These are phyloP conservation scores for Enhydra lutris DNA, from an alignment of 2,113 vertebrate genomes.

Conservation along the genomic window DNA sequence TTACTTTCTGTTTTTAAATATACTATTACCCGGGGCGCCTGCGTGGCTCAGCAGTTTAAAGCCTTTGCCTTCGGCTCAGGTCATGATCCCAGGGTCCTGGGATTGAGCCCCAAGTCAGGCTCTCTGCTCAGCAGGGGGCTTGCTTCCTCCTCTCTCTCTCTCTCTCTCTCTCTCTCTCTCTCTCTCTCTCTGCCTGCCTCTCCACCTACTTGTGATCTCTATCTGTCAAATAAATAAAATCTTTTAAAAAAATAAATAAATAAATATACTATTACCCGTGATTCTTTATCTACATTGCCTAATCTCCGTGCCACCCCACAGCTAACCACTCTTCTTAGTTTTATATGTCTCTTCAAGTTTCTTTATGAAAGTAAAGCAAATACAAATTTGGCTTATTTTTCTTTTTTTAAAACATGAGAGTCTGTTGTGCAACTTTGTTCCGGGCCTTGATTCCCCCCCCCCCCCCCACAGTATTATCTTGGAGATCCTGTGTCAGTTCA, in stretches of 20 bases:
- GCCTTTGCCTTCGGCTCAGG: too few relatives aligned
- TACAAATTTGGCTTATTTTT: not conserved
- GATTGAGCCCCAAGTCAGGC: too few relatives aligned
- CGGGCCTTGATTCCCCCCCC: not conserved
- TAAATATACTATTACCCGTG: not conserved
- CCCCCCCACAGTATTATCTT: not conserved
- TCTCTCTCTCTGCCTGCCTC: too few relatives aligned
- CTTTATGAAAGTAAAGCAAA: not conserved
- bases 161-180: too few relatives aligned
- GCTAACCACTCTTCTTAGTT: not conserved
- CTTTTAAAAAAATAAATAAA: too few relatives aligned
- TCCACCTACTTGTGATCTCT: too few relatives aligned
- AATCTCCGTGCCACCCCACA: not conserved
- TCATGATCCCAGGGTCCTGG: too few relatives aligned
- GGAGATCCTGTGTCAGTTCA: not conserved
- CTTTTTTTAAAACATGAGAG: not conserved
- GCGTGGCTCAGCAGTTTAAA: too few relatives aligned
- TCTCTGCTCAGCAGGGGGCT: too few relatives aligned
- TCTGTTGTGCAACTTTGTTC: not conserved
- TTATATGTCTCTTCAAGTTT: not conserved
- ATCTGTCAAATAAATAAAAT: too few relatives aligned
- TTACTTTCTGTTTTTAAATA: not conserved
- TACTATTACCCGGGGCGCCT: not conserved
- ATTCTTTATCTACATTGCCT: not conserved
- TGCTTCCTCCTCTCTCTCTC: too few relatives aligned